These are phyloP conservation scores for Spisula subtruncata DNA, from an alignment of 2,888 invertebrate genomes.

Conservation along the genomic window DNA sequence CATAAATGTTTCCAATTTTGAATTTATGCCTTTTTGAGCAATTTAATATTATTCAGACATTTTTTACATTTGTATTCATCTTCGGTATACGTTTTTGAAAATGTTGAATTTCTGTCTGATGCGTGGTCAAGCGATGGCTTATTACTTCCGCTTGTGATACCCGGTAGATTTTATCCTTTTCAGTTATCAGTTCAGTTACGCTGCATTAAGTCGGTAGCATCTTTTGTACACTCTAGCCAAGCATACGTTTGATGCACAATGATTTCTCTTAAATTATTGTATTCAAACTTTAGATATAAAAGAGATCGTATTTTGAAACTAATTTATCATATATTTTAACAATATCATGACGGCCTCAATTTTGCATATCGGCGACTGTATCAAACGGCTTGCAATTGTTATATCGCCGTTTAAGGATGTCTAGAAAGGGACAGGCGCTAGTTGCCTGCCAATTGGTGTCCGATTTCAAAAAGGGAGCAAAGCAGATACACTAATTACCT, in stretches of 20 bases:
- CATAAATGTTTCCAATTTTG: conserved; percentile 4
- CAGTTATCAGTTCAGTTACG: conserved; percentile 11
- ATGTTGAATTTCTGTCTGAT: background rate
- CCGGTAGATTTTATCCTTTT: background rate
- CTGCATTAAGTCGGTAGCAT: background rate
- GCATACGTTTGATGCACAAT: background rate
- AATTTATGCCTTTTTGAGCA: conserved; percentile 3
- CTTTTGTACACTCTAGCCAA: background rate
- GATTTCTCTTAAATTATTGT: background rate
- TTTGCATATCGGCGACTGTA: background rate
- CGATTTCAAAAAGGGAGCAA: background rate
- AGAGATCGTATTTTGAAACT: background rate
- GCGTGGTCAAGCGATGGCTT: background rate
- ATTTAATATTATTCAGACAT: conserved; percentile 44
- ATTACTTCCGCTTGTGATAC: background rate
- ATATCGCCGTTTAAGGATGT: background rate
- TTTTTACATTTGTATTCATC: background rate
- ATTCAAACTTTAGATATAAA: background rate
- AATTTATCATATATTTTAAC: background rate
- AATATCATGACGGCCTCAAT: background rate
- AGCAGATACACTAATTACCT: conserved; percentile 1
- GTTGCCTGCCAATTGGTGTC: background rate
- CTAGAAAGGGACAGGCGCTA: background rate
- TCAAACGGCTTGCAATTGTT: background rate
- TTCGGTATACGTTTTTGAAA: background rate